A percentile compares a stretch with the other conserved stretches of the same genome.
These are phyloP conservation scores for Drosophila sechellia DNA, from an alignment of 1,140 invertebrate species.

Conservation along the genomic window DNA sequence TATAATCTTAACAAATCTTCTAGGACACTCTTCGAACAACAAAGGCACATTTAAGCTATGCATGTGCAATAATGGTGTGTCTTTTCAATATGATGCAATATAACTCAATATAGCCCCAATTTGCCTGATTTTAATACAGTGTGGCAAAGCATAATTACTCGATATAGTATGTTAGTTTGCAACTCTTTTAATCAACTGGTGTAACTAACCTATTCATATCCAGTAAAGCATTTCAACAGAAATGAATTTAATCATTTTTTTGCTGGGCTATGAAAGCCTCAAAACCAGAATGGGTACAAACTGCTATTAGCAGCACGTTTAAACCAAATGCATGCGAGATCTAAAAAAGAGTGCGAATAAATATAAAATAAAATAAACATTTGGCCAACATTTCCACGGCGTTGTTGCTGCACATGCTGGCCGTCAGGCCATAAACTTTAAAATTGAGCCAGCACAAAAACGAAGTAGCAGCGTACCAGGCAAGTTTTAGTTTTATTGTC, in stretches of 20 bases:
- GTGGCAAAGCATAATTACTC: no score
- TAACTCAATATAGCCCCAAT: no score
- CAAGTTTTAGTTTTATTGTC: conserved; percentile 82
- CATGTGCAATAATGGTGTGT: neutral
- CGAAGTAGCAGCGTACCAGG: conserved; percentile 39
- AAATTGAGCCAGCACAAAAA: conserved; percentile 57
- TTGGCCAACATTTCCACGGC: conserved; percentile 56
- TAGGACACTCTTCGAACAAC: neutral
- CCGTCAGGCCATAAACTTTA: conserved; percentile 73
- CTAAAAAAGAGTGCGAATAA: conserved; percentile 37
- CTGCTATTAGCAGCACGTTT: conserved; percentile 65
- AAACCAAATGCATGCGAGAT: conserved; percentile 33
- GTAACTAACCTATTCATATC: neutral
- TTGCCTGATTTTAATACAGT: no score
- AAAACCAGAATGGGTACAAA: conserved; percentile 25
- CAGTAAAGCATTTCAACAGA: no score
- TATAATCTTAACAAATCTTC: neutral
- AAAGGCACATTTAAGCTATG: neutral
- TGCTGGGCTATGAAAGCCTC: neutral
- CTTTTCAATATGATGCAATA: no score
- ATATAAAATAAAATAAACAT: conserved; percentile 71
- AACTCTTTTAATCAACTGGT: no score
- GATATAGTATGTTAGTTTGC: no score
- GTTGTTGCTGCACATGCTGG: conserved; percentile 63
- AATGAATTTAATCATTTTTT: no score